These are phyloP conservation scores for Papilio polytes DNA, from an alignment of 1,140 invertebrate genomes.

Conservation along the genomic window DNA sequence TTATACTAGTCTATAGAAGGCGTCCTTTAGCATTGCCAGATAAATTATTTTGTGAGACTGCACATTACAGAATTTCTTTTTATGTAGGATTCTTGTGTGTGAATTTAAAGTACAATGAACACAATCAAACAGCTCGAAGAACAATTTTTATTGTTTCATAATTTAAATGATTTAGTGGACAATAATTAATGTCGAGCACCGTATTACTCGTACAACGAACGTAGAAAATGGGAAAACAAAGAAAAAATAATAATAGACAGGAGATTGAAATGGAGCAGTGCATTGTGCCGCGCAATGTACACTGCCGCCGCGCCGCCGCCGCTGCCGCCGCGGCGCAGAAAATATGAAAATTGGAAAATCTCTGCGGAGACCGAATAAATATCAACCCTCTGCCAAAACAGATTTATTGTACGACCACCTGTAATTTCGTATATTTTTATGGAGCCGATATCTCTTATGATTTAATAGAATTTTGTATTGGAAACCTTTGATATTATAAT, in stretches of 20 bases:
- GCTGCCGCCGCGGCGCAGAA: constrained; percentile 52
- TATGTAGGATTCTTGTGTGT: no score
- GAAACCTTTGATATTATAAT: background rate
- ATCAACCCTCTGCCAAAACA: constrained; percentile 53
- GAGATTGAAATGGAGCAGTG: constrained; percentile 8
- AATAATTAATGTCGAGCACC: background rate
- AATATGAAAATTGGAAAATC: constrained; percentile 80
- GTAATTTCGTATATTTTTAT: constrained; percentile 23
- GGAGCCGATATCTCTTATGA: background rate
- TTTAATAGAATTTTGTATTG: background rate
- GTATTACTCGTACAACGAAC: background rate
- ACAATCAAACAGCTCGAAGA: no score
- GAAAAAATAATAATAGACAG: background rate
- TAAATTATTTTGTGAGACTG: background rate
- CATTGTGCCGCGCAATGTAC: background rate
- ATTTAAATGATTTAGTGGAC: no score
- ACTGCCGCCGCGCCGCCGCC: constrained; percentile 41
- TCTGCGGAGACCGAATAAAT: constrained; percentile 69
- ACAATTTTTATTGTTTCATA: no score
- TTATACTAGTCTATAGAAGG: background rate
- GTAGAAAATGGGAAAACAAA: background rate
- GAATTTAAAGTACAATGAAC: no score
- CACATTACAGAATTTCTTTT: no score
- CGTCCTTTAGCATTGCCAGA: background rate
- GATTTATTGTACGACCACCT: constrained; percentile 4